Conservation (phyloP, 2,113 vertebrate species). For the Melanotaenia duboulayi region DNA sequence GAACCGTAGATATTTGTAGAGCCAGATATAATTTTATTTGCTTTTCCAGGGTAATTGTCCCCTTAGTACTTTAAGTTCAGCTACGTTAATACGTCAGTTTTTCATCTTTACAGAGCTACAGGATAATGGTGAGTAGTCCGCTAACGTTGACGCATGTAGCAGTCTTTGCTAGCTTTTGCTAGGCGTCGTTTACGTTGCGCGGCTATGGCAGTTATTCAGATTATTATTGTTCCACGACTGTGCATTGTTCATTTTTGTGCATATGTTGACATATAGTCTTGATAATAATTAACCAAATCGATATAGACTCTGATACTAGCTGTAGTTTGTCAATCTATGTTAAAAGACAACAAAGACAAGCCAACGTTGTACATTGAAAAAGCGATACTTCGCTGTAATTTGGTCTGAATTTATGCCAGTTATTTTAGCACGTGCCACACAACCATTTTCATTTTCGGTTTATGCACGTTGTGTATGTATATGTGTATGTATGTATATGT, state of each 20-base stretch:
- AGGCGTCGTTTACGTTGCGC: not conserved
- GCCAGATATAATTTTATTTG: not conserved
- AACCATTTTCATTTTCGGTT: constrained; percentile 9
- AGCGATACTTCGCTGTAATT: not conserved
- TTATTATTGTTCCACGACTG: no score
- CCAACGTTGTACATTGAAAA: not conserved
- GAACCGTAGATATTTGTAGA: not conserved
- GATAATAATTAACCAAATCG: no score
- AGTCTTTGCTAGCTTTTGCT: not conserved
- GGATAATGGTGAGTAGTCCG: constrained; percentile 76
- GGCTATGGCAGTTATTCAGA: not conserved
- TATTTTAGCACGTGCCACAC: not conserved
- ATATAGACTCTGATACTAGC: no score
- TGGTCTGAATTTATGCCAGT: rapidly evolving
- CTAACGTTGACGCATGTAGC: constrained; percentile 25
- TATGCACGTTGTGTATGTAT: not conserved
- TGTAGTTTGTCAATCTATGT: no score
- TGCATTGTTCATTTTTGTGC: no score
- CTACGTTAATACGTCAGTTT: not conserved
- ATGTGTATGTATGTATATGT: no score
- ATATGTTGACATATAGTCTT: no score
- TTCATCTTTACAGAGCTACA: constrained; percentile 39
- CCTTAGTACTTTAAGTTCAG: not conserved
- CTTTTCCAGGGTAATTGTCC: not conserved
- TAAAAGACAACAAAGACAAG: not conserved